Conservation (phyloP, 2,113 vertebrate species). For the Strigops habroptila region DNA sequence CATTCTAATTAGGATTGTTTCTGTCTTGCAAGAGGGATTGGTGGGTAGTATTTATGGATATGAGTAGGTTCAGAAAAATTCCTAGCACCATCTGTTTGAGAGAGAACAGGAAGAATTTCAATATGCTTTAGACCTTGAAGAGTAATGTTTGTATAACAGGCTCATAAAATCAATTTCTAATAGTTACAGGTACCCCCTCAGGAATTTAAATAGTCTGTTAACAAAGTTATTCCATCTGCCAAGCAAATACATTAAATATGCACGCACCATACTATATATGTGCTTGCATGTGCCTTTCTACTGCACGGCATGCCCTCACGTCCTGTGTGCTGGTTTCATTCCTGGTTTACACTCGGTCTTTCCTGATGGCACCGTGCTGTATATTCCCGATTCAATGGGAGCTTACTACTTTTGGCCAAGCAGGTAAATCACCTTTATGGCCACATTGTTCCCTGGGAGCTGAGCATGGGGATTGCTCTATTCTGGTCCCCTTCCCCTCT, state of each 20-base stretch:
- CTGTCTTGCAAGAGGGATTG: constrained; percentile 65
- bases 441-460: not conserved
- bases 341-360: not conserved
- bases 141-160: constrained; percentile 73
- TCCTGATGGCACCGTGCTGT: not conserved
- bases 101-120: constrained; percentile 78
- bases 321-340: rapidly evolving
- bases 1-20: constrained; percentile 67
- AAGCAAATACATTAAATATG: constrained; percentile 53
- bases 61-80: constrained; percentile 71
- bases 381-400: not conserved
- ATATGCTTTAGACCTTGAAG: constrained; percentile 73
- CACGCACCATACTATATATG: not conserved
- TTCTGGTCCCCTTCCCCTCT: not conserved
- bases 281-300: not conserved
- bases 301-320: rapidly evolving
- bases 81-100: constrained; percentile 78
- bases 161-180: constrained; percentile 79
- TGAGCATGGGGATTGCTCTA: rapidly evolving
- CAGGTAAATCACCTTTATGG: not conserved
- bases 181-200: constrained; percentile 75
- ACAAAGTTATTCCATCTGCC: constrained; percentile 69
- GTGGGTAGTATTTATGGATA: constrained; percentile 76
- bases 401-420: not conserved
- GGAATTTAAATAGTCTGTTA: constrained; percentile 73